A percentile compares a stretch with the other conserved stretches of the same genome.
These are phyloP conservation scores for Drosophila dunni DNA, from an alignment of 1,140 invertebrate genomes.

Conservation along the genomic window DNA sequence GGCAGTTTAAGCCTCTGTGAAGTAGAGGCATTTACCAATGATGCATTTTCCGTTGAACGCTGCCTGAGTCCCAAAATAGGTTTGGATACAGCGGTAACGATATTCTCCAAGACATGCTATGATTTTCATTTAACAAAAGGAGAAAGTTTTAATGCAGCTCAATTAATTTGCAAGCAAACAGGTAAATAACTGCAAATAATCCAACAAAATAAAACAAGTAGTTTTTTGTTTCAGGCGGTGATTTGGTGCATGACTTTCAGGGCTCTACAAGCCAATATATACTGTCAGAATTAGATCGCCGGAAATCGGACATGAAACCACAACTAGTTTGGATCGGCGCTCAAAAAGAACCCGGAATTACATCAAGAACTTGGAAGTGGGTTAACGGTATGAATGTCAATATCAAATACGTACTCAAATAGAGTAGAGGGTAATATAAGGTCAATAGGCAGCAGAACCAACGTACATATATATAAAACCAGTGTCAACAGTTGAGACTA, in stretches of 20 bases:
- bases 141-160: constrained; percentile 91
- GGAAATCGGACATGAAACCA: constrained; percentile 91
- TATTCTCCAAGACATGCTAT: constrained; percentile 94
- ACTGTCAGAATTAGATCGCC: constrained; percentile 91
- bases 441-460: too few species aligned
- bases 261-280: constrained; percentile 90
- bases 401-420: too few species aligned
- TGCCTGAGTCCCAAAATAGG: constrained; percentile 89
- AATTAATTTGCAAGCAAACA: constrained; percentile 89
- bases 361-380: constrained; percentile 94
- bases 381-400: constrained; percentile 89
- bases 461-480: too few species aligned
- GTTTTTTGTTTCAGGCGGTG: constrained; percentile 86
- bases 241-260: constrained; percentile 90
- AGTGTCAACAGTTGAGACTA: too few species aligned
- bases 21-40: constrained; percentile 95
- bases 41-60: constrained; percentile 94
- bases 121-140: constrained; percentile 93
- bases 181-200: constrained; percentile 68
- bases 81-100: constrained; percentile 90
- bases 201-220: background rate
- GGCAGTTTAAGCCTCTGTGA: constrained; percentile 95
- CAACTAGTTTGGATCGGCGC: constrained; percentile 96
- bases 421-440: too few species aligned
- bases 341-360: constrained; percentile 93